Conservation (phyloP, 2,888 invertebrate species). For the Isoperla grammatica region DNA sequence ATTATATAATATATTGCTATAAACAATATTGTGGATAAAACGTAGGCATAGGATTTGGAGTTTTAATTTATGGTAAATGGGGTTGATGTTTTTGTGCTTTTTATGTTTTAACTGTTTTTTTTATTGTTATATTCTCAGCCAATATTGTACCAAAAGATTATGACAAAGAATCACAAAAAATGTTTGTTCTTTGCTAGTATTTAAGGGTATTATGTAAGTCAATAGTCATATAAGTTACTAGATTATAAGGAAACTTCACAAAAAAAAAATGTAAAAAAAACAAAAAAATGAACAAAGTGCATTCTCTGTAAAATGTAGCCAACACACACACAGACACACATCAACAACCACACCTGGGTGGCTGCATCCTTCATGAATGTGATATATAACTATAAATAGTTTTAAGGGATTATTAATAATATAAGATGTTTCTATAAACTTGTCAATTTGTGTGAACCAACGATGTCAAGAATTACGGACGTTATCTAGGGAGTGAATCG, state of each 20-base stretch:
- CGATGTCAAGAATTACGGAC: slow-evolving; percentile 13
- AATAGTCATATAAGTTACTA: slow-evolving; percentile 34
- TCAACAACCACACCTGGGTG: slow-evolving; percentile 24
- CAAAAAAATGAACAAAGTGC: slow-evolving; percentile 28
- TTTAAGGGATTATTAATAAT: not conserved
- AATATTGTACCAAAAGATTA: slow-evolving; percentile 35
- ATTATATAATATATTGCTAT: not conserved
- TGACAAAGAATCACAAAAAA: slow-evolving; percentile 26
- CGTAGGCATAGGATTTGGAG: too few relatives aligned
- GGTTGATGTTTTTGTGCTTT: slow-evolving; percentile 32
- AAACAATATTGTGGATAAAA: not conserved
- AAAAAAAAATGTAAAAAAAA: slow-evolving; percentile 25
- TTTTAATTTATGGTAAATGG: slow-evolving; percentile 28
- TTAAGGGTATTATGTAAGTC: slow-evolving; percentile 34
- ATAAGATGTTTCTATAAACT: slow-evolving; percentile 19
- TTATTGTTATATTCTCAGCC: slow-evolving; percentile 30
- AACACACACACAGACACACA: slow-evolving; percentile 23
- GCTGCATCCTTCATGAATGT: slow-evolving; percentile 33
- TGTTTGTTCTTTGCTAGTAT: slow-evolving; percentile 28
- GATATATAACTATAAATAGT: slow-evolving; percentile 29
- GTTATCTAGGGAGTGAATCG: slow-evolving; percentile 22
- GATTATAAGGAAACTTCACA: slow-evolving; percentile 13
- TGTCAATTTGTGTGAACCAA: slow-evolving; percentile 31
- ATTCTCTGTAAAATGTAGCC: slow-evolving; percentile 29
- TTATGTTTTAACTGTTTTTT: slow-evolving; percentile 27